Evolutionary conservation across 2,888 invertebrate genomes (phyloP), one percentile per base, ranked within the genome.

Genomic region (Strigamia crassipes): DNA sequence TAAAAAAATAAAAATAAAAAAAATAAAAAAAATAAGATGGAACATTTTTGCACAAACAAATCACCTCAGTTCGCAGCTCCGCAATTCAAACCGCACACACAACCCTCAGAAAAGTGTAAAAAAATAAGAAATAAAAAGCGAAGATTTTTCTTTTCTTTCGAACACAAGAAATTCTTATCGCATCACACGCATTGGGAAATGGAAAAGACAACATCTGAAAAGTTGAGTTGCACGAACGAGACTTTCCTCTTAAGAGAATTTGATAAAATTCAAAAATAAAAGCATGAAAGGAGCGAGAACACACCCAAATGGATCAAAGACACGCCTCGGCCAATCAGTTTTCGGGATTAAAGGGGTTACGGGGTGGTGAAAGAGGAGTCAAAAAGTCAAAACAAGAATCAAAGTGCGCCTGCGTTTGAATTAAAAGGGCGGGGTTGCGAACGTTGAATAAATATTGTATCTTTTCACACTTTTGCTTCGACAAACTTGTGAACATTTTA

Each of bases 171-270:
- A 23, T 66, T 66, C 61, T 66, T 66, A 66, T 66, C 61, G 21
- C 61, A 66, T 66, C 21, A n/a, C 61, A 66, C 61, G 23, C 61
- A 66, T 66, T 66, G 61, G 61, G 61, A 66, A 66, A 66, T 66
- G 61, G 61, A 66, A 66, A 21, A 15, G 61, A 66, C 61, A 66
- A 66, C 61, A 66, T 66, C 61, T 66, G 61, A 66, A 66, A 66
- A 66, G 61, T 66, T 21, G 18, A 66, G 61, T 66, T 66, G 61
- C 61, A 66, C 61, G 61, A 46, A 66, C 61, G 61, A 18, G 61
- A 66, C 61, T 66, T 66, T 66, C 61, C 61, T 66, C 61, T 66
- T 66, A 66, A 66, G 61, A 66, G 61, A 66, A 66, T 66, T 66
- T 66, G 61, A 66, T 66, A 66, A 66, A 66, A 66, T 66, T 18